Percentiles rank a stretch among this genome's conserved stretches.
Evolutionary conservation across 2,888 invertebrate genomes (phyloP).

Genomic region (Protodeltote pygarga): DNA sequence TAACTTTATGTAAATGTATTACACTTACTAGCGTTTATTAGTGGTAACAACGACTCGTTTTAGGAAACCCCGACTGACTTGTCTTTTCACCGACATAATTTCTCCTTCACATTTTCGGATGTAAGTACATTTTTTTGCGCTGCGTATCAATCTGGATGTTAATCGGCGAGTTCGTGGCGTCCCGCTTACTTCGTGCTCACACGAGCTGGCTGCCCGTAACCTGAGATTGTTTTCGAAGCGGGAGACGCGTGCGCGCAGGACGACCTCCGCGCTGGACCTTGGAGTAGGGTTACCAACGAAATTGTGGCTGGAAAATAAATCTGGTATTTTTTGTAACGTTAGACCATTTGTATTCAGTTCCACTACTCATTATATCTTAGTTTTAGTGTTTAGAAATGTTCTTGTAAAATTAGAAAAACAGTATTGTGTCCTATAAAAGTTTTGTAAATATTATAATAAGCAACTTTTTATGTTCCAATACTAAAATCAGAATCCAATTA

Average conservation of each 20-base stretch:
- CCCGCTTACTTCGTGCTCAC: constrained; percentile 54
- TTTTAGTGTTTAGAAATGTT: too few species aligned
- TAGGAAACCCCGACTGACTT: constrained; percentile 1
- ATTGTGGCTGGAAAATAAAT: constrained; percentile 19
- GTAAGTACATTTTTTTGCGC: constrained; percentile 43
- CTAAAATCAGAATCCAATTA: background rate
- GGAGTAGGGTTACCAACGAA: constrained; percentile 57
- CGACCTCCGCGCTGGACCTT: constrained; percentile 81
- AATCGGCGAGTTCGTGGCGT: constrained; percentile 52
- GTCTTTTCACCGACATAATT: constrained; percentile 27
- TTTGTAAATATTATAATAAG: too few species aligned
- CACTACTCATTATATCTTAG: too few species aligned
- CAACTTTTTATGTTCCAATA: background rate
- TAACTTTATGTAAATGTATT: constrained; percentile 13
- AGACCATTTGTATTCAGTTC: background rate
- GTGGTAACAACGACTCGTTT: background rate
- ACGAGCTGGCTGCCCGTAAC: constrained; percentile 66
- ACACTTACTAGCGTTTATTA: too few species aligned
- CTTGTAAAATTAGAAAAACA: too few species aligned
- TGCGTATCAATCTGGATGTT: constrained; percentile 49
- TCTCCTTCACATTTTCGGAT: constrained; percentile 21
- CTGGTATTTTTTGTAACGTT: background rate
- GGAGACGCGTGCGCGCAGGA: constrained; percentile 74
- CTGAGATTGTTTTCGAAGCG: constrained; percentile 77
- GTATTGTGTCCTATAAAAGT: too few species aligned